Evolutionary conservation across 2,888 invertebrate genomes (phyloP), one percentile per base, ranked within the genome.

Genomic region (Leptarthrus brevirostris): DNA sequence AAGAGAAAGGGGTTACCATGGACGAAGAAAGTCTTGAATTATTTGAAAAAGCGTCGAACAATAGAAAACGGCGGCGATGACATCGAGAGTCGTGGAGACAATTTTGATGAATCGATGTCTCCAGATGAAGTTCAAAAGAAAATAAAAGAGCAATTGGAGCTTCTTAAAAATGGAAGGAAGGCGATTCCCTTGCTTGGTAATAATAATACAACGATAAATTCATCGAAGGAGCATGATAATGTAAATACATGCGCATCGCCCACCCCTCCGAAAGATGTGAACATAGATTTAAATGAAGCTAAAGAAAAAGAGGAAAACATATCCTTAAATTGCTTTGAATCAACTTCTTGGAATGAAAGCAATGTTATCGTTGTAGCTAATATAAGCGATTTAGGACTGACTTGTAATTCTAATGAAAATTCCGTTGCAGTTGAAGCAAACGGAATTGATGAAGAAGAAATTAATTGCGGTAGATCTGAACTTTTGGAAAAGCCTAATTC

Each of bases 121-220:
- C 75, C 78, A n/a, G 81, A 81, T 12, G 82, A 83, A 73, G 76
- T 84, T 6, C 80, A 81, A 66, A 81, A 81, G 73, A 80, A 82
- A 72, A 74, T 84, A 74, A 84, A 83, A 72, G 79, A 84, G 49
- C 84, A 85, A 66, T 77, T 84, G 58, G 81, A 83, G 74, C 72
- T 85, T 34, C 74, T 84, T 22, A 72, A 52, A 30, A 22, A 20
- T 22, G 56, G 53, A 6, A 44, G 14, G 40, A 69, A 69, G 49
- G 24, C 49, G 22, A 22, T 49, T 24, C n/a, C 40, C 2, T n/a
- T 44, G 10, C 24, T 30, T 22, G 40, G 22, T 20, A 40, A 22
- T 10, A 26, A 26, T 6, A 20, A 71, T 71, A 53, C 53, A 20
- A 8, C 24, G 4, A n/a, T n/a, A n/a, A n/a, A n/a, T n/a, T n/a